A percentile compares a stretch with the other conserved stretches of the same genome.
Evolutionary conservation across 64 coral and sea anemone species (phyloP).

Genomic region (Stichodactyla helianthus): DNA sequence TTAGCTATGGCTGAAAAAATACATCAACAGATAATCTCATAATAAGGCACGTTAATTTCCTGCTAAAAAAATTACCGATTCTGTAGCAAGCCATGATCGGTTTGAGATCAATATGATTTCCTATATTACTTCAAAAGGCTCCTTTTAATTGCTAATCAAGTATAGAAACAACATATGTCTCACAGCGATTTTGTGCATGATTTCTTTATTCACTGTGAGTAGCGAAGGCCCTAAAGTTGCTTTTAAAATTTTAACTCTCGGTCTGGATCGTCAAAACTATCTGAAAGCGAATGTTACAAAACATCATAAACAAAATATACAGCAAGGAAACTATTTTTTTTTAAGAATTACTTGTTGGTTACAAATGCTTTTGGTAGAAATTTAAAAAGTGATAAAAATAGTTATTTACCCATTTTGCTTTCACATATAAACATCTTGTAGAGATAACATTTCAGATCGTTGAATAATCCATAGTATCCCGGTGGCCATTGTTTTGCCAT

Average conservation of each 20-base stretch:
- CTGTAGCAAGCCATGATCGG: no score
- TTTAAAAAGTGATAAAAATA: neutral
- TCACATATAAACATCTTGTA: constrained; percentile 37
- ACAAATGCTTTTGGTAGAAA: no score
- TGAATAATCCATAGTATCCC: constrained; percentile 17
- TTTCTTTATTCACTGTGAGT: neutral
- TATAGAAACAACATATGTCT: neutral
- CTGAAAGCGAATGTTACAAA: no score
- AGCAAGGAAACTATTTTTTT: no score
- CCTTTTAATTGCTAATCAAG: no score
- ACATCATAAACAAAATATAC: no score
- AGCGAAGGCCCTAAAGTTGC: neutral
- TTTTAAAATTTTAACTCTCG: neutral
- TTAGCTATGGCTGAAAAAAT: neutral
- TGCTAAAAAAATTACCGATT: no score
- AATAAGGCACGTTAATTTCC: neutral
- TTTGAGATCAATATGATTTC: no score
- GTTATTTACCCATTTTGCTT: neutral
- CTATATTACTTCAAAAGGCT: no score
- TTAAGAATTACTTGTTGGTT: no score
- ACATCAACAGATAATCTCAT: neutral
- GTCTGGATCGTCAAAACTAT: no score
- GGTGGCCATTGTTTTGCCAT: constrained; percentile 40
- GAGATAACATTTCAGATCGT: neutral
- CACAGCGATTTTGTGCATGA: neutral